Conservation (phyloP, 2,797 vertebrate genomes). For the Borostomias antarcticus region DNA sequence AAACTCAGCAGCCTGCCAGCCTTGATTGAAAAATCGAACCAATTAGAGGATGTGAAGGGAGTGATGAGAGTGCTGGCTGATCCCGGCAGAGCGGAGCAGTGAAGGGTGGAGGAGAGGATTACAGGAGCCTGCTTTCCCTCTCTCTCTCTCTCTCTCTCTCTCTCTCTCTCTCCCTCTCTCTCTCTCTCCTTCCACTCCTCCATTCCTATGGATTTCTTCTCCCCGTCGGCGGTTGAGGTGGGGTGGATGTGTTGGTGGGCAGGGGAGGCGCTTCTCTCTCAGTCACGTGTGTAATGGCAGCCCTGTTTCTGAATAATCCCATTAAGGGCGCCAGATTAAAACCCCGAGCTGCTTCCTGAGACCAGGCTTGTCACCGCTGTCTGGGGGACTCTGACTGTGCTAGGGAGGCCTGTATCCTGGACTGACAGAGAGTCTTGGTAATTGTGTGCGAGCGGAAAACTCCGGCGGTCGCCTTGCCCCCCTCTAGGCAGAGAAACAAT, state of each 20-base stretch:
- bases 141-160: constrained; percentile 26
- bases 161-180: constrained; percentile 21
- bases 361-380: constrained; percentile 58
- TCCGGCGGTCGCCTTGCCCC: constrained; percentile 34
- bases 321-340: constrained; percentile 78
- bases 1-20: constrained; percentile 13
- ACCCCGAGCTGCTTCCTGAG: constrained; percentile 76
- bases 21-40: not conserved
- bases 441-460: constrained; percentile 49
- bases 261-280: constrained; percentile 64
- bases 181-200: constrained; percentile 31
- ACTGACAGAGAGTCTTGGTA: constrained; percentile 52
- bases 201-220: constrained; percentile 51
- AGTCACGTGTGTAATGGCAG: constrained; percentile 79
- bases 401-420: constrained; percentile 49
- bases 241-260: constrained; percentile 54
- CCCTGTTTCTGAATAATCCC: constrained; percentile 79
- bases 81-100: constrained; percentile 43
- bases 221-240: constrained; percentile 46
- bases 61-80: constrained; percentile 26
- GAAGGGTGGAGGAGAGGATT: constrained; percentile 60
- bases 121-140: constrained; percentile 26
- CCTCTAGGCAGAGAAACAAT: constrained; percentile 15
- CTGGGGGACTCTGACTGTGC: constrained; percentile 60
- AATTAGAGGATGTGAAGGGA: not conserved